Evolutionary conservation across 2,888 invertebrate species (phyloP).

Genomic region (Pediacus dermestoides): DNA sequence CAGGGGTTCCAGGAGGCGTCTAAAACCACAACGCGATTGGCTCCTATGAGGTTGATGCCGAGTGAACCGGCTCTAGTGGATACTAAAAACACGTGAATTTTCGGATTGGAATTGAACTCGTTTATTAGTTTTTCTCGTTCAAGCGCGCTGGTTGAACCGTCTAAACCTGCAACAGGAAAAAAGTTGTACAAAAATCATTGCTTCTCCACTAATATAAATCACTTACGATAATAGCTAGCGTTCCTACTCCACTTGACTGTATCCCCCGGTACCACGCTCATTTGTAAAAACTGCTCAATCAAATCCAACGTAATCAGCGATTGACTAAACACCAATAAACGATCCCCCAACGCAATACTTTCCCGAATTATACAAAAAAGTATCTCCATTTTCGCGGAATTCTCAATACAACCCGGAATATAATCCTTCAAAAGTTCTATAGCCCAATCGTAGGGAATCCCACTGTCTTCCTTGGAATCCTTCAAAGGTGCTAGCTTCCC

Average conservation of each 20-base stretch:
- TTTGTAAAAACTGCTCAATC: slow-evolving; percentile 88
- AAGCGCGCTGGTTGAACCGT: slow-evolving; percentile 91
- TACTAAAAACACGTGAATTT: slow-evolving; percentile 87
- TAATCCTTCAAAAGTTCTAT: slow-evolving; percentile 80
- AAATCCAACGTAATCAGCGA: slow-evolving; percentile 92
- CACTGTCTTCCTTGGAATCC: slow-evolving; percentile 66
- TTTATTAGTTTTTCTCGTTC: slow-evolving; percentile 96
- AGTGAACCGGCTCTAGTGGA: slow-evolving; percentile 95
- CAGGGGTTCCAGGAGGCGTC: slow-evolving; percentile 99
- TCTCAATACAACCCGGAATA: slow-evolving; percentile 81
- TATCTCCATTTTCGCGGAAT: slow-evolving; percentile 92
- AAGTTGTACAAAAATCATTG: slow-evolving; percentile 7
- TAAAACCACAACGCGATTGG: slow-evolving; percentile 94
- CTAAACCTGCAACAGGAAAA: slow-evolving; percentile 63
- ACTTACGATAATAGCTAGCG: slow-evolving; percentile 86
- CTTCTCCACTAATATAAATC: slow-evolving; percentile 9
- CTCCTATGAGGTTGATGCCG: slow-evolving; percentile 96
- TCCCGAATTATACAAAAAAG: slow-evolving; percentile 89
- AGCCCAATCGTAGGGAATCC: slow-evolving; percentile 88
- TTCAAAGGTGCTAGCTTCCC: slow-evolving; percentile 51
- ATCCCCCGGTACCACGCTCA: slow-evolving; percentile 64
- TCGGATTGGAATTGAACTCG: slow-evolving; percentile 87
- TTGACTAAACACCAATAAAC: slow-evolving; percentile 92
- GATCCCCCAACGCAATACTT: slow-evolving; percentile 82
- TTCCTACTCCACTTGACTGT: slow-evolving; percentile 80